Evolutionary conservation across 2,113 vertebrate genomes (phyloP), one percentile per base, ranked within the genome.

Genomic region (Clarias macrocephalus): DNA sequence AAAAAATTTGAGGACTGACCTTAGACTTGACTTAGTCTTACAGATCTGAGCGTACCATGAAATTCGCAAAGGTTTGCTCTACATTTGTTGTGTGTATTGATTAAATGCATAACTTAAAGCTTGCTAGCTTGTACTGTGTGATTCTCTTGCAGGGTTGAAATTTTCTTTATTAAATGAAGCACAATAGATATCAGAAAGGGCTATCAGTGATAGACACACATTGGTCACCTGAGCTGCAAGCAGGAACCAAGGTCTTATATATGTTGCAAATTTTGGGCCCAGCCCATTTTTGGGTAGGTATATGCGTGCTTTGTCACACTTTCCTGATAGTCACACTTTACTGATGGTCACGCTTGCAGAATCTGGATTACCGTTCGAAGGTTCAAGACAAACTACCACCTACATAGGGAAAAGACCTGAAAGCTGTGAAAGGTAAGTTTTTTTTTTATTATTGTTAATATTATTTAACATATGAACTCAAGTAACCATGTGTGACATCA

Each of bases 281-380:
- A 94, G 87, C 95, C 95, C 86, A 86, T 76, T 79, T 42, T 59
- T 76, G 62, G 65, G 65, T 52, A 88, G 84, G 85, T 86, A 76
- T 88, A 88, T 90, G 66, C 84, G 57, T 80, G 70, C 79, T 62
- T 63, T 23, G n/a, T 54, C 48, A 7, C 48, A 48, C 48, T 48
- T 48, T 48, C 48, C 88, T 33, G 70, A 82, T 76, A 28, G 52
- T 59, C 37, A 28, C 83, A 76, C 9, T 79, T 84, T 70, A 56
- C 86, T 80, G 66, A 62, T 59, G 84, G 81, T 86, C 25, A 75
- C 52, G 19, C 52, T 83, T 59, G 76, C 60, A 54, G 33, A 80
- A 30, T n/a, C 72, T 83, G 85, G 86, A 91, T 88, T 87, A 90
- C 76, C 76, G 63, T 54, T 80, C 62, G 83, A 15, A 52, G 77